Conservation (phyloP, 2,888 invertebrate species). For the Nephrocerus scutellatus region DNA sequence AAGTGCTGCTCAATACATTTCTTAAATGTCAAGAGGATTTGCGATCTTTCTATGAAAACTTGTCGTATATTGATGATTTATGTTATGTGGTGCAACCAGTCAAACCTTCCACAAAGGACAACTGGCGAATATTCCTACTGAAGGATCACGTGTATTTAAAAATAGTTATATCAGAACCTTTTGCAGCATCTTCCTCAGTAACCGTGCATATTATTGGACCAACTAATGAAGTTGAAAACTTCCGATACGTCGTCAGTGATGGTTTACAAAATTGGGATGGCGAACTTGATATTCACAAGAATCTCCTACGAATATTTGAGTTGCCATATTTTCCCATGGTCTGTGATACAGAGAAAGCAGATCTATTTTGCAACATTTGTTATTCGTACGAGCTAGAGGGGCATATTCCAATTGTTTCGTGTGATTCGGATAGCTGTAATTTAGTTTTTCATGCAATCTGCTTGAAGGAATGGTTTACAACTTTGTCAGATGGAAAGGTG, state of each 20-base stretch:
- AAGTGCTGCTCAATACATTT: slow-evolving; percentile 26
- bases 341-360: slow-evolving; percentile 14
- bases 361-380: slow-evolving; percentile 41
- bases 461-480: slow-evolving; percentile 43
- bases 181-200: slow-evolving; percentile 35
- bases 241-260: slow-evolving; percentile 36
- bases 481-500: slow-evolving; percentile 37
- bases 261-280: slow-evolving; percentile 40
- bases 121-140: slow-evolving; percentile 39
- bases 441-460: slow-evolving; percentile 42
- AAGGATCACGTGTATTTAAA: slow-evolving; percentile 41
- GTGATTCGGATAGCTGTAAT: slow-evolving; percentile 41
- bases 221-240: slow-evolving; percentile 35
- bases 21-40: slow-evolving; percentile 34
- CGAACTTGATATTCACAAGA: slow-evolving; percentile 42
- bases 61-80: slow-evolving; percentile 40
- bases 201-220: slow-evolving; percentile 42
- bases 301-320: slow-evolving; percentile 44
- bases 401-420: slow-evolving; percentile 42
- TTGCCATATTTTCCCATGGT: slow-evolving; percentile 44
- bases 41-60: slow-evolving; percentile 37
- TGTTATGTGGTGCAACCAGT: slow-evolving; percentile 42
- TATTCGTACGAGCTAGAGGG: slow-evolving; percentile 39
- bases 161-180: slow-evolving; percentile 37
- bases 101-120: slow-evolving; percentile 34